Conservation (phyloP, 1,140 invertebrate species). For the Ganaspis sp. region DNA sequence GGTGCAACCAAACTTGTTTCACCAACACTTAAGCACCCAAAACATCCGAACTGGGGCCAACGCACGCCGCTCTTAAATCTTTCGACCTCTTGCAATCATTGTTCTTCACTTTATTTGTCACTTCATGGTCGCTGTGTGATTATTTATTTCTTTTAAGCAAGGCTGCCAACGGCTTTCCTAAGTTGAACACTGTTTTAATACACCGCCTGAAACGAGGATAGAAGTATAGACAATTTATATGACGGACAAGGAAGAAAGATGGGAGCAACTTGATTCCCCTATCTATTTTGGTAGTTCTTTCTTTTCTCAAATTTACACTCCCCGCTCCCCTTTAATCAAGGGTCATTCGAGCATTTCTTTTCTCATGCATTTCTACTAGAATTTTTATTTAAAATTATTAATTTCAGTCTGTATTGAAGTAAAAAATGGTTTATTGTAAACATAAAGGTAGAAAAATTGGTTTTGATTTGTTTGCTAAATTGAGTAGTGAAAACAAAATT, state of each 20-base stretch:
- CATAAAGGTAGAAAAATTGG: not conserved
- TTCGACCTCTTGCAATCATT: constrained; percentile 67
- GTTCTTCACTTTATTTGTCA: constrained; percentile 75
- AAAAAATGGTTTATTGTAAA: not conserved
- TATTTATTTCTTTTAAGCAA: constrained; percentile 76
- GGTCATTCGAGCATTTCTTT: not conserved
- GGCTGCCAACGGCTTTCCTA: constrained; percentile 73
- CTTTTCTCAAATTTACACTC: constrained; percentile 57
- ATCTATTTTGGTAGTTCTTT: constrained; percentile 64
- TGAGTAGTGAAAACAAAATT: too few species aligned
- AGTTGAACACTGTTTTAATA: not conserved
- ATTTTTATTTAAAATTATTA: not conserved
- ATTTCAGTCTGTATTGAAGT: not conserved
- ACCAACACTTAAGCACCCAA: constrained; percentile 43
- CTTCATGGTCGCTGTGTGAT: constrained; percentile 76
- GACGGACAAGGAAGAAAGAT: too few species aligned
- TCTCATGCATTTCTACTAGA: not conserved
- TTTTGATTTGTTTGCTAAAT: constrained; percentile 3
- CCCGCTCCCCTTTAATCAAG: not conserved
- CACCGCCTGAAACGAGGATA: not conserved
- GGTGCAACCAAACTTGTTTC: constrained; percentile 48
- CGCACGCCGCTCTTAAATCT: constrained; percentile 55
- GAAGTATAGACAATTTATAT: not conserved
- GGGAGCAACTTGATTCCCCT: constrained; percentile 34
- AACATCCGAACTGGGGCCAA: constrained; percentile 49